Percentiles rank a stretch among this genome's conserved stretches.
phyloP scores from a whole-genome alignment of 2,797 vertebrate species.

The Caiman crocodilus region DNA sequence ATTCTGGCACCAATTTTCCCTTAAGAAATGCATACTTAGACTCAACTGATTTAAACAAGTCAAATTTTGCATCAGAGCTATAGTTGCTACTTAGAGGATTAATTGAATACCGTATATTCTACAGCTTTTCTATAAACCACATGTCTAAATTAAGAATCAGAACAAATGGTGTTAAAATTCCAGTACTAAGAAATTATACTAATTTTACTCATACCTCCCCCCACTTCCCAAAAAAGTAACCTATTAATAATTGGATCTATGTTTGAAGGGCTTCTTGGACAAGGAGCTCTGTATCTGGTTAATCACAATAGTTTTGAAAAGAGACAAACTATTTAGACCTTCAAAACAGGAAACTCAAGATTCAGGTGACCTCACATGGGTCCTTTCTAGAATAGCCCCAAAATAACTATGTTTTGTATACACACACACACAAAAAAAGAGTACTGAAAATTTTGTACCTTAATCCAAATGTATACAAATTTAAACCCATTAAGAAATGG shows the following conservation, averaged over 20 bases:
- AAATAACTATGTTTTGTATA: neutral
- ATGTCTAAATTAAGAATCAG: neutral
- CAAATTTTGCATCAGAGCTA: neutral
- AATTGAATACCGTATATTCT: neutral
- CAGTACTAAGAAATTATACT: neutral
- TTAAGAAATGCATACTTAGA: neutral
- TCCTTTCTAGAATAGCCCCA: neutral
- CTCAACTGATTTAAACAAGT: neutral
- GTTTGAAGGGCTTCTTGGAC: neutral
- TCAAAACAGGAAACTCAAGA: neutral
- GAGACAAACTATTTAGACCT: neutral
- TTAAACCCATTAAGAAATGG: neutral
- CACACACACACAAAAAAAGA: neutral
- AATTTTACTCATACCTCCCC: neutral
- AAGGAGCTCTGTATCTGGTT: too few species aligned
- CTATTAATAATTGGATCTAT: neutral
- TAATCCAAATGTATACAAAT: neutral
- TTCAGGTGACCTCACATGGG: neutral
- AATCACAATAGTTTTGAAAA: neutral
- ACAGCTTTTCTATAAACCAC: neutral
- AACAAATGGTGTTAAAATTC: neutral
- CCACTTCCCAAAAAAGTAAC: neutral
- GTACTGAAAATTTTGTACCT: neutral
- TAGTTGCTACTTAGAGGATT: neutral
- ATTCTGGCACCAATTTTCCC: neutral